These are phyloP conservation scores for Mustelus asterias DNA, from an alignment of 2,113 vertebrate species.

Conservation along the genomic window DNA sequence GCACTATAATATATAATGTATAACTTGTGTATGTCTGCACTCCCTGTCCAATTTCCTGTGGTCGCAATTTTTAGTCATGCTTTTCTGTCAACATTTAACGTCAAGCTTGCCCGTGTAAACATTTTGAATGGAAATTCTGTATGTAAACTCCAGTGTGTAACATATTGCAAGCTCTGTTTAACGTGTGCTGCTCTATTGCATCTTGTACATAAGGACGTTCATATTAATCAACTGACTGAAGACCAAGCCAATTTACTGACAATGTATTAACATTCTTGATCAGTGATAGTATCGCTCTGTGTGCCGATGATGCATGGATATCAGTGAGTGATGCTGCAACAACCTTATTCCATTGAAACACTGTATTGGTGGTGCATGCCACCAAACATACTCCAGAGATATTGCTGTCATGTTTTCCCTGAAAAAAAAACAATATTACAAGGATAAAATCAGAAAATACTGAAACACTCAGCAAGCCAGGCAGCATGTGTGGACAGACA, in stretches of 20 bases:
- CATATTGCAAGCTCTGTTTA: neutral
- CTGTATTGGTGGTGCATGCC: neutral
- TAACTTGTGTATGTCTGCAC: neutral
- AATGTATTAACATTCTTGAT: neutral
- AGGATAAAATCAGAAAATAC: too few species aligned
- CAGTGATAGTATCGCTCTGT: neutral
- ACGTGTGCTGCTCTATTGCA: neutral
- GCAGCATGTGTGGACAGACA: neutral
- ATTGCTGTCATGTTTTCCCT: neutral
- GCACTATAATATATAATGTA: neutral
- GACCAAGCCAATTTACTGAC: neutral
- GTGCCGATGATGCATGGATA: neutral
- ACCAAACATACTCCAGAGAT: neutral
- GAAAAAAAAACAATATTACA: neutral
- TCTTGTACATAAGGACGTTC: neutral
- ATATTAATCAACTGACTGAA: neutral
- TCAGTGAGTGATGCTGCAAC: neutral
- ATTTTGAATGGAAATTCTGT: neutral
- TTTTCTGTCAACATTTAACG: slow-evolving; percentile 5
- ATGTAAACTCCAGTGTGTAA: neutral
- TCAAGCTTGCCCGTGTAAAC: neutral
- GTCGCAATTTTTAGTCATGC: neutral
- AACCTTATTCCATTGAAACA: neutral
- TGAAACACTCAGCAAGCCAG: too few species aligned
- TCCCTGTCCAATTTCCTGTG: neutral